Conservation (phyloP, 2,888 invertebrate species). For the Diloba caeruleocephala region DNA sequence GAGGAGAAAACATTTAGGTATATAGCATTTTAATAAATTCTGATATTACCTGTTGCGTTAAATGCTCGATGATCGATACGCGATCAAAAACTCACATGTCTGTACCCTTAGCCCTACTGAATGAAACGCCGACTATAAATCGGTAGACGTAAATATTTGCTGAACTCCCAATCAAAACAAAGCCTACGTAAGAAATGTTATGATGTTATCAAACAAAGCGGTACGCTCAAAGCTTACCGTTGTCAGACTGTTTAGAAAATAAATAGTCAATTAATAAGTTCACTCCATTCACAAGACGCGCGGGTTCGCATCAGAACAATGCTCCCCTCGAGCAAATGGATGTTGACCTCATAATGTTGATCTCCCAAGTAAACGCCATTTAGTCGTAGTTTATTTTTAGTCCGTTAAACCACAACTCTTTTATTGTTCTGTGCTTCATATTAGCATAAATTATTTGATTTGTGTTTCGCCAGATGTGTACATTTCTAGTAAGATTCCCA, state of each 20-base stretch:
- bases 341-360: constrained; percentile 15
- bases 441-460: not conserved
- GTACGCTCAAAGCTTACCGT: constrained; percentile 6
- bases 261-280: constrained; percentile 7
- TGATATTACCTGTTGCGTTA: constrained; percentile 32
- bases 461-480: not conserved
- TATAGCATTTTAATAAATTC: not conserved
- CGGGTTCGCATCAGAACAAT: constrained; percentile 9
- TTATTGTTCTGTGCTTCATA: not conserved
- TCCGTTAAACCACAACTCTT: not conserved
- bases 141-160: constrained; percentile 30
- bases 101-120: not conserved
- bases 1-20: no score
- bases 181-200: constrained; percentile 20
- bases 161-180: constrained; percentile 38
- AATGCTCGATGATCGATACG: constrained; percentile 1
- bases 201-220: constrained; percentile 39
- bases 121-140: constrained; percentile 10
- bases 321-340: constrained; percentile 6
- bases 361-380: constrained; percentile 12
- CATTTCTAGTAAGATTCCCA: constrained; percentile 1
- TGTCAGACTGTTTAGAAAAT: constrained; percentile 5
- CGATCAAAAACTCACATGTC: not conserved
- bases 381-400: constrained; percentile 9
- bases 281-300: constrained; percentile 2